A percentile compares a stretch with the other conserved stretches of the same genome.
Evolutionary conservation across 1,140 invertebrate species (phyloP).

Genomic region (Trichonephila clavipes): DNA sequence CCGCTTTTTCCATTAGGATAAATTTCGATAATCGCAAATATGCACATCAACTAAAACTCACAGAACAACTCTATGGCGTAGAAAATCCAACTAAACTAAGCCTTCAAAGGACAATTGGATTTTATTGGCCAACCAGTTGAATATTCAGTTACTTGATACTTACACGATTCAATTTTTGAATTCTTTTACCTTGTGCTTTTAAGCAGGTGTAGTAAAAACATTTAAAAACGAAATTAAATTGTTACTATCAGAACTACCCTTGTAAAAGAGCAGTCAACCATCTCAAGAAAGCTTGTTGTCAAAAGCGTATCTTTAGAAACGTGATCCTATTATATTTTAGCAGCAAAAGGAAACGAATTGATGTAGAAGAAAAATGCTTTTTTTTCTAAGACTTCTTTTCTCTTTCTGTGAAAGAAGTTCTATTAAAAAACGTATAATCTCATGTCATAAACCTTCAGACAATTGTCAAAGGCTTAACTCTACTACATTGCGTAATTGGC

Average conservation of each 20-base stretch:
- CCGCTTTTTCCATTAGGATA: no score
- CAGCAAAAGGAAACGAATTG: background rate
- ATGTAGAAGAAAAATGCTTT: background rate
- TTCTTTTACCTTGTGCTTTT: background rate
- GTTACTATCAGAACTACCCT: background rate
- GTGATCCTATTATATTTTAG: background rate
- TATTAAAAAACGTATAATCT: background rate
- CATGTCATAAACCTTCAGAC: constrained; percentile 20
- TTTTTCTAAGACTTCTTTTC: background rate
- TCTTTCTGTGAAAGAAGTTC: constrained; percentile 17
- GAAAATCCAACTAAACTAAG: no score
- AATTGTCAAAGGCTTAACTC: background rate
- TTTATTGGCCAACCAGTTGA: background rate
- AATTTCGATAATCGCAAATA: no score
- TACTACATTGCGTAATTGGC: background rate
- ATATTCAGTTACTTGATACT: background rate
- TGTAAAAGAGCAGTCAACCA: background rate
- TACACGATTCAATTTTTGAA: background rate
- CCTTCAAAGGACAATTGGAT: no score
- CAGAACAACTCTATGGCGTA: no score
- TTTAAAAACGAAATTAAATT: background rate
- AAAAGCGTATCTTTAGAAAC: background rate
- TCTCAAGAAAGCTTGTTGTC: background rate
- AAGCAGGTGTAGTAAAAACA: background rate
- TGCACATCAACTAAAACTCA: no score